These are phyloP conservation scores for Paratilapia polleni DNA, from an alignment of 2,113 vertebrate genomes.

Conservation along the genomic window DNA sequence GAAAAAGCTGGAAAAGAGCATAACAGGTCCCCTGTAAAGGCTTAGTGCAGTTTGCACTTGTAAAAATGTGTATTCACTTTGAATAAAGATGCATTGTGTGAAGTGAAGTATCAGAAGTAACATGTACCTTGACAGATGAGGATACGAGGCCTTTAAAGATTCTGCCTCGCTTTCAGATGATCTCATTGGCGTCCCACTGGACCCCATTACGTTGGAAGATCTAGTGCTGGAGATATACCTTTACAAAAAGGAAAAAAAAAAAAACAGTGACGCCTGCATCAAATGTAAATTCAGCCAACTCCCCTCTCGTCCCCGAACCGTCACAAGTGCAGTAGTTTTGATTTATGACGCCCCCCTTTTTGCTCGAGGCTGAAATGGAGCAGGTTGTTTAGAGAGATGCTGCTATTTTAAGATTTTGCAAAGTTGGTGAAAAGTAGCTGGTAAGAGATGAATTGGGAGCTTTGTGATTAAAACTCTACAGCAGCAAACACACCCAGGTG, in stretches of 20 bases:
- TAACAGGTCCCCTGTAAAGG: neutral
- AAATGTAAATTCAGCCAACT: slow-evolving; percentile 61
- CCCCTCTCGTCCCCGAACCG: slow-evolving; percentile 65
- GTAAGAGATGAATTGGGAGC: slow-evolving; percentile 52
- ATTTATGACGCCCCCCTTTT: slow-evolving; percentile 67
- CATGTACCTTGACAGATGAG: neutral
- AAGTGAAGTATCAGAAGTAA: neutral
- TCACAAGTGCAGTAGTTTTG: slow-evolving; percentile 55
- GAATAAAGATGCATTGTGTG: neutral
- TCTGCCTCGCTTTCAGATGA: neutral
- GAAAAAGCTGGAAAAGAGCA: neutral
- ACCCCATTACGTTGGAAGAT: neutral
- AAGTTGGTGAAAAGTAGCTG: slow-evolving; percentile 64
- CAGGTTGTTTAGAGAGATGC: slow-evolving; percentile 66
- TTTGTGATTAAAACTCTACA: slow-evolving; percentile 48
- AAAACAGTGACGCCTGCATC: slow-evolving; percentile 22
- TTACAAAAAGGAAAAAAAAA: neutral
- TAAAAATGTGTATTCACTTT: neutral
- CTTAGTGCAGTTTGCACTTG: neutral
- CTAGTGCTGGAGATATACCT: slow-evolving; percentile 14
- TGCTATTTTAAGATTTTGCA: slow-evolving; percentile 75
- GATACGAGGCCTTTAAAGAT: neutral
- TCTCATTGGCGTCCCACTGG: neutral
- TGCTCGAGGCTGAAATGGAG: slow-evolving; percentile 67
- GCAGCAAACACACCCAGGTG: slow-evolving; percentile 28